Percentiles rank a stretch among this genome's conserved stretches.
phyloP scores from a whole-genome alignment of 2,888 invertebrate species.

The Oxyteleia sp. region DNA sequence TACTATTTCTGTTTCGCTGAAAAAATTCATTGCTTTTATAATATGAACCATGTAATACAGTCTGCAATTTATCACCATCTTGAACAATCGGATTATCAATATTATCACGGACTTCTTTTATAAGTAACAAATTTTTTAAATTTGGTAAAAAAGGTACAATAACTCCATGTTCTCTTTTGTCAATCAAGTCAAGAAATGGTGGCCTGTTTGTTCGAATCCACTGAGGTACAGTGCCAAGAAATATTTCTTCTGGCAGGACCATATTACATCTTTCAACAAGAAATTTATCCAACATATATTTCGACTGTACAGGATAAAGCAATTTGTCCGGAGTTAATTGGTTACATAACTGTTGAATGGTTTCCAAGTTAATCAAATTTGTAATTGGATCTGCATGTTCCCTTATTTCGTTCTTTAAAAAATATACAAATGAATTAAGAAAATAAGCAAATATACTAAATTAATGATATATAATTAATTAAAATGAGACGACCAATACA shows the following conservation, averaged over 20 bases:
- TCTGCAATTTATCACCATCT: conserved; percentile 35
- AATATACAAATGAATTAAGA: conserved; percentile 1
- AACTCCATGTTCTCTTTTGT: conserved; percentile 53
- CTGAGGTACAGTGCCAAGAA: conserved; percentile 3
- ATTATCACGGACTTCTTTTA: conserved; percentile 51
- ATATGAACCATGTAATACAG: conserved; percentile 65
- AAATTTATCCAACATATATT: conserved; percentile 17
- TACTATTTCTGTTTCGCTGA: conserved; percentile 54
- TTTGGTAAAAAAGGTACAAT: conserved; percentile 62
- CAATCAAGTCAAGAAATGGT: neutral
- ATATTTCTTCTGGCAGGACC: conserved; percentile 15
- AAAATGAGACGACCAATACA: too few relatives aligned
- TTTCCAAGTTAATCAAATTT: neutral
- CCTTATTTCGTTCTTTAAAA: conserved; percentile 13
- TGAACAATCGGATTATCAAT: conserved; percentile 44
- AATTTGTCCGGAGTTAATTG: neutral
- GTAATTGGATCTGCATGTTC: neutral
- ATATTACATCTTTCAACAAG: conserved; percentile 11
- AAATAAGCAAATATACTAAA: too few relatives aligned
- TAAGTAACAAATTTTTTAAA: conserved; percentile 62
- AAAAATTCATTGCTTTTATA: conserved; percentile 61
- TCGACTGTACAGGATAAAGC: conserved; percentile 8
- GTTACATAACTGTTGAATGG: neutral
- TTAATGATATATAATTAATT: too few relatives aligned
- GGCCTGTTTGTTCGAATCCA: conserved; percentile 22